Base-by-base conservation (phyloP, 2,888 invertebrate genomes). In the Panzeria rudis region DNA sequence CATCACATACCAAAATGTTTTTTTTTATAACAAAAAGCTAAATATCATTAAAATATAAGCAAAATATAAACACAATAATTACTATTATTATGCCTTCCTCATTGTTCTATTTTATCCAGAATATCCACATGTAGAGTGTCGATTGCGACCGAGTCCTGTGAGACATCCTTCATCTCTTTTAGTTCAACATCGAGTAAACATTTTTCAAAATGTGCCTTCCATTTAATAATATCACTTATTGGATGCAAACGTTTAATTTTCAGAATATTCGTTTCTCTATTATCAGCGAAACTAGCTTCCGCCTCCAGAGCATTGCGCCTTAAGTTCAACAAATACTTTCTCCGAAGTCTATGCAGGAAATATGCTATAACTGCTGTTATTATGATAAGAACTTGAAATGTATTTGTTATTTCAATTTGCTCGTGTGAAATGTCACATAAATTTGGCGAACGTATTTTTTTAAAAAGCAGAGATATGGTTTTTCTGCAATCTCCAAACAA, bases 401-500 rank as follows among this genome's bases (percentile, higher is more conserved):
- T 72, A 9, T 52, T 75, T 5, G 77, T 56, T 78, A 87, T 75
- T 29, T 86, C 82, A 15, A 84, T 80, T 29, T 54, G 25, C n/a
- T 68, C 29, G 8, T 69, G 44, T 0, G 68, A 52, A 9, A 82
- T 68, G 29, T 86, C 80, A 9, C 76, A 75, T 25, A 47, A 72
- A 77, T 78, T 68, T 47, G 86, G 83, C 9, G 81, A 69, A 41
- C 75, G 75, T 20, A 87, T 87, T 61, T 73, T 80, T 64, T 86
- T 87, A 41, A 87, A 87, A 9, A 87, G 50, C 35, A 87, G 66
- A 9, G 87, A 86, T 83, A 87, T 86, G 17, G 87, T 59, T 47
- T 73, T 83, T 52, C 78, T 87, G 54, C 87, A 87, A 54, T 87
- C 87, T 38, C 86, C 86, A 38, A 87, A 78, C 87, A 86, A 87